Conservation (phyloP, 2,888 invertebrate genomes). For the Lepeophtheirus nordmannii region DNA sequence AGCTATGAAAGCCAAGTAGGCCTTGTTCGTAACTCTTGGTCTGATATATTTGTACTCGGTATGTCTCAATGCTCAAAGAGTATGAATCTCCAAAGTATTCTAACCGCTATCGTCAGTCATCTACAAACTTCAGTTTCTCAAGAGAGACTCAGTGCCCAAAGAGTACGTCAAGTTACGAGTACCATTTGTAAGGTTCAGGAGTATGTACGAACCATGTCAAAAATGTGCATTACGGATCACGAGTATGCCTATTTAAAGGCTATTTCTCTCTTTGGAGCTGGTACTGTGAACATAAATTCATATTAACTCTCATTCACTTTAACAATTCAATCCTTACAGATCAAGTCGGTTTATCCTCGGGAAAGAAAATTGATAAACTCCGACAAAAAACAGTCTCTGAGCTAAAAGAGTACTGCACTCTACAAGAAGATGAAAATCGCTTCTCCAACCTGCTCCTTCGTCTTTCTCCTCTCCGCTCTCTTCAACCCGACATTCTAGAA, state of each 20-base stretch:
- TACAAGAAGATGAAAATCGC: slow-evolving; percentile 37
- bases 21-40: slow-evolving; percentile 60
- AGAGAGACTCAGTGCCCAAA: slow-evolving; percentile 31
- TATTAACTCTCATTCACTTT: neutral
- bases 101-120: slow-evolving; percentile 65
- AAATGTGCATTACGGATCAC: slow-evolving; percentile 47
- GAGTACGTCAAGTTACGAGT: slow-evolving; percentile 21
- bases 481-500: slow-evolving; percentile 56
- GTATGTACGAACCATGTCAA: slow-evolving; percentile 55
- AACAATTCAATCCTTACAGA: slow-evolving; percentile 33
- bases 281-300: slow-evolving; percentile 37
- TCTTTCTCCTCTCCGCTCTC: slow-evolving; percentile 46
- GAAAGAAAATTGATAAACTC: slow-evolving; percentile 43
- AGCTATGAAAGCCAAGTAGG: slow-evolving; percentile 67
- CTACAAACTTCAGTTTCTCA: slow-evolving; percentile 55
- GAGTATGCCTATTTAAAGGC: slow-evolving; percentile 79
- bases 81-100: slow-evolving; percentile 58
- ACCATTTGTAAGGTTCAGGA: slow-evolving; percentile 42
- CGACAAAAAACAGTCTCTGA: slow-evolving; percentile 48
- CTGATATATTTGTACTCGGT: slow-evolving; percentile 75
- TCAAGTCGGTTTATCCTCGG: slow-evolving; percentile 39
- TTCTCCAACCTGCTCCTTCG: slow-evolving; percentile 49
- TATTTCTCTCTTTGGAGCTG: slow-evolving; percentile 63
- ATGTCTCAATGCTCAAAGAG: slow-evolving; percentile 68
- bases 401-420: slow-evolving; percentile 39